phyloP scores from a whole-genome alignment of 2,797 vertebrate species.

The Graptemys geographica region DNA sequence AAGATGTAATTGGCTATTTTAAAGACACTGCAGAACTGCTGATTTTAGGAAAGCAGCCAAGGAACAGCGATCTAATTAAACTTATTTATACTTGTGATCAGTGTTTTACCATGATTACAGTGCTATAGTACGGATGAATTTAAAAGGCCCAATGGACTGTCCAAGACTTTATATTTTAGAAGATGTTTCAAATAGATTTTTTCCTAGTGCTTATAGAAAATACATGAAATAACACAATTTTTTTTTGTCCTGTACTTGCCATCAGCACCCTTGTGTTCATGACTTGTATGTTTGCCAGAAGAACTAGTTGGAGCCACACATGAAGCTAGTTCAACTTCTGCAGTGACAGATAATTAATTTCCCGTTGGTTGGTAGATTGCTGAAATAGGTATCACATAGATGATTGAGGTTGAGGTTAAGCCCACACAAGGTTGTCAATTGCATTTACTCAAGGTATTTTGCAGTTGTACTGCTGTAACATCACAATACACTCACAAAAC shows the following conservation, averaged over 20 bases:
- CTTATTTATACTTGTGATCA: neutral
- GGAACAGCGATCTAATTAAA: neutral
- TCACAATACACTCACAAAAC: neutral
- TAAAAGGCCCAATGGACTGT: neutral
- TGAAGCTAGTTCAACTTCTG: neutral
- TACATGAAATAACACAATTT: neutral
- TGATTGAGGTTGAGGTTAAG: neutral
- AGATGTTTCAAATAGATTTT: neutral
- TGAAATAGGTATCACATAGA: neutral
- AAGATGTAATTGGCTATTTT: neutral
- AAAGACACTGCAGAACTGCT: neutral
- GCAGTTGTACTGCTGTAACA: accelerated
- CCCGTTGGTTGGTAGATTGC: neutral
- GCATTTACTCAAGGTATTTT: neutral
- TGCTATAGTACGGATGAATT: slow-evolving; percentile 2
- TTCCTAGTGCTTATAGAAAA: slow-evolving; percentile 18
- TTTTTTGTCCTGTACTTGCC: slow-evolving; percentile 9
- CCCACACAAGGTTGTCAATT: neutral
- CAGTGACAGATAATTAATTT: neutral
- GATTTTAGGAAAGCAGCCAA: neutral
- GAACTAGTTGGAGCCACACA: neutral
- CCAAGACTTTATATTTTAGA: neutral
- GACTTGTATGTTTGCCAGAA: neutral
- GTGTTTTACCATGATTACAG: neutral
- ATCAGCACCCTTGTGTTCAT: neutral